Percentiles rank a stretch among this genome's conserved stretches.
Evolutionary conservation across 2,888 invertebrate genomes (phyloP).

Genomic region (Tanypteryx hageni): DNA sequence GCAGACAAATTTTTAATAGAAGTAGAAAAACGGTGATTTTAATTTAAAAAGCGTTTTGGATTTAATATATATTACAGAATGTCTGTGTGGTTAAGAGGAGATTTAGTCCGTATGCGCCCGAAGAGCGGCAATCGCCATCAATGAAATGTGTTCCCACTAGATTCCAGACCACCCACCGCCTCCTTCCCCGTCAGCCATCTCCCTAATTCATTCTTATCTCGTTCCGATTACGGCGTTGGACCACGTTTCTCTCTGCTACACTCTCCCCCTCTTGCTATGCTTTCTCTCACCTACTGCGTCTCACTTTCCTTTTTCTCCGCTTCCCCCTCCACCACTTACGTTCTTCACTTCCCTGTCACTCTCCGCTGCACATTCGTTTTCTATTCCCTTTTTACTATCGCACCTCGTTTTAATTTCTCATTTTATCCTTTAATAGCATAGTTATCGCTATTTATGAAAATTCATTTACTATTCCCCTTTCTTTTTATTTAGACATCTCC

Average conservation of each 20-base stretch:
- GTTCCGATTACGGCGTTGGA: neutral
- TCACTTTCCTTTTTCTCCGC: no score
- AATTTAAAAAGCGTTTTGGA: neutral
- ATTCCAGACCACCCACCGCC: neutral
- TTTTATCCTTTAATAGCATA: no score
- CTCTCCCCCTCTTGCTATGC: neutral
- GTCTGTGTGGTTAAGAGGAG: neutral
- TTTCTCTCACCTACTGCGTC: no score
- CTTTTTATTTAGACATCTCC: no score
- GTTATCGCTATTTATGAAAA: no score
- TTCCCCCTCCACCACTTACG: no score
- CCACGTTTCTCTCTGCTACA: neutral
- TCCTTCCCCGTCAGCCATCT: neutral
- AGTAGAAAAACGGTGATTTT: neutral
- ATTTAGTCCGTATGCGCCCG: neutral
- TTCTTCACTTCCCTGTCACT: no score
- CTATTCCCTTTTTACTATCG: no score
- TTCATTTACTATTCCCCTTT: no score
- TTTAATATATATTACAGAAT: neutral
- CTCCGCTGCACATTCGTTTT: no score
- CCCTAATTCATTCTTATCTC: conserved; percentile 12
- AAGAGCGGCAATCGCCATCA: neutral
- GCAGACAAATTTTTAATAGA: no score
- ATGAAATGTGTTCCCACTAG: neutral
- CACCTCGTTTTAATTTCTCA: no score